These are phyloP conservation scores for Diploptera punctata DNA, from an alignment of 2,888 invertebrate species.

Conservation along the genomic window DNA sequence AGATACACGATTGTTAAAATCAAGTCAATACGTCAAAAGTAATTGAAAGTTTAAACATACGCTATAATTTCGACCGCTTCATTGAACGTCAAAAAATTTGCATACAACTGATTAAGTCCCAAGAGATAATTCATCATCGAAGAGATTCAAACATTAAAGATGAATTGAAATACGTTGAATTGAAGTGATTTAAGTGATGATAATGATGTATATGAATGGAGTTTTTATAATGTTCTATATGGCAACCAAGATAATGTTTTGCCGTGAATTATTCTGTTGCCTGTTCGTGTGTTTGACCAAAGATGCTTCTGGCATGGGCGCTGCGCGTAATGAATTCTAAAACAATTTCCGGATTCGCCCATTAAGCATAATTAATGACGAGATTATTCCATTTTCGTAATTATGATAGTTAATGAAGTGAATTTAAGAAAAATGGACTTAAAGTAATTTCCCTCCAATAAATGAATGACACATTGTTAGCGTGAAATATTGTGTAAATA, in stretches of 20 bases:
- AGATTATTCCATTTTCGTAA: constrained; percentile 2
- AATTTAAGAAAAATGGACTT: neutral
- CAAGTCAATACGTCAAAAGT: constrained; percentile 24
- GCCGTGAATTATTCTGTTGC: neutral
- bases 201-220: too few species aligned
- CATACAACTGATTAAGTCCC: too few species aligned
- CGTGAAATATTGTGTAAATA: constrained; percentile 26
- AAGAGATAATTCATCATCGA: too few species aligned
- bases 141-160: too few species aligned
- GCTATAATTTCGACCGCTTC: too few species aligned
- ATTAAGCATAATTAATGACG: neutral
- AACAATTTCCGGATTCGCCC: constrained; percentile 8
- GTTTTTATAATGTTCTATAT: too few species aligned
- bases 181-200: constrained; percentile 7
- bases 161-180: too few species aligned
- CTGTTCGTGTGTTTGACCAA: constrained; percentile 1
- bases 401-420: constrained; percentile 4
- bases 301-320: neutral
- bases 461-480: neutral
- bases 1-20: constrained; percentile 22
- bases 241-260: too few species aligned
- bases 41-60: too few species aligned
- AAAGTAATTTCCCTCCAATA: neutral
- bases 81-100: too few species aligned
- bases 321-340: constrained; percentile 18